Evolutionary conservation across 1,140 invertebrate genomes (phyloP), one percentile per base, ranked within the genome.

Genomic region (Triops cancriformis): DNA sequence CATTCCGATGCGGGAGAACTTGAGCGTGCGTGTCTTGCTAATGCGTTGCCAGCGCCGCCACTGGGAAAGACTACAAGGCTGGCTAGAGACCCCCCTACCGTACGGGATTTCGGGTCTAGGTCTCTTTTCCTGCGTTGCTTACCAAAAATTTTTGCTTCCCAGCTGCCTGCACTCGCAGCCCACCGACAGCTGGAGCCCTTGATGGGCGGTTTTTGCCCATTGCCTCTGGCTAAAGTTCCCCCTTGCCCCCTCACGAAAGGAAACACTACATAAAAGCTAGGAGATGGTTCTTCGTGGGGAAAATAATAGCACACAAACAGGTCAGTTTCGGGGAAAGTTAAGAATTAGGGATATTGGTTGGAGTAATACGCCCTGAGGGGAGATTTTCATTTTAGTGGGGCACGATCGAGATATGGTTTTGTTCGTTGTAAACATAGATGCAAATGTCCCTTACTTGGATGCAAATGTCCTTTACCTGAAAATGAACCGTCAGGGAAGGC

Each of bases 1-100:
- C 51, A 6, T 64, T 64, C 51, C 51, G 51, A 64, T 64, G 51
- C 51, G 51, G 51, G 51, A 64, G 51, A 64, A 64, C 51, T 64
- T 64, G 10, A 64, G 51, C 51, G 51, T 64, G 45, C 45, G 51
- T 64, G 51, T 64, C 51, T 64, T 64, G 10, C 14, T 64, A 64
- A 10, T 64, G 51, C 51, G 51, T 64, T 64, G 51, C 51, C 51
- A 64, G 51, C 51, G 51, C 51, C 51, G 51, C 51, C 51, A 64
- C 51, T 64, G 23, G 5, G 18, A 37, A 64, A 64, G 14, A 64
- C 51, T 64, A 64, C 14, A 64, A 64, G 23, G 18, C 18, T 64
- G 18, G 51, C 14, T 23, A 23, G 23, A 5, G 45, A 64, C 18
- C 18, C 23, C 51, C 23, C 51, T 64, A 64, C 14, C 51, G 51